Base-by-base conservation (phyloP, 2,888 invertebrate species). In the Cybosia mesomella region DNA sequence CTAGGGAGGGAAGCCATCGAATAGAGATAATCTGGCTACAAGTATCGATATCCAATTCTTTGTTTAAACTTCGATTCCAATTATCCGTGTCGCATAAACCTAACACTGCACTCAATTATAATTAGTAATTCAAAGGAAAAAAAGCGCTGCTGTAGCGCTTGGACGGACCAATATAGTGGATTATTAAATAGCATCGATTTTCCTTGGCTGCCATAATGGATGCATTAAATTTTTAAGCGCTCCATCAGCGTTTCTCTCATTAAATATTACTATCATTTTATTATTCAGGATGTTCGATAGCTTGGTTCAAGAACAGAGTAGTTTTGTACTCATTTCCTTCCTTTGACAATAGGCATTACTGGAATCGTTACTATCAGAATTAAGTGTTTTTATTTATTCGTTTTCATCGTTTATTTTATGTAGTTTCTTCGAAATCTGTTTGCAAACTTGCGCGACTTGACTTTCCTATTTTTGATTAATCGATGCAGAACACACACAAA, bases 111-210 rank as follows among this genome's bases (percentile, higher is more conserved):
- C 61, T 62, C 67, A 65, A 71, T 80, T 73, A 67, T 64, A 68
- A 72, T 64, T 74, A 73, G 65, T 73, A 63, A 78, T 82, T 80
- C 72, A 69, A 66, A 80, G 67, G 70, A 79, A 77, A 72, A 28
- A 75, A 73, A 21, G 61, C 68, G 67, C 77, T 72, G 68, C 70
- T 53, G 58, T 71, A 71, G 74, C 73, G 74, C 75, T 79, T 76
- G 75, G 77, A 67, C 70, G 69, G 72, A 71, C 69, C 58, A 58
- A 72, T 64, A 71, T 75, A 72, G 76, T 86, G 75, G 81, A 83
- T 87, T 86, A 87, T 87, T 87, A 80, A 87, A 79, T 80, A 79
- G 77, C 80, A 86, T 87, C 84, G 85, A 86, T 87, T 85, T 80
- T 76, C 74, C 78, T 77, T 82, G 80, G 76, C 77, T 73, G 71